These are phyloP conservation scores for Drosophila falleni DNA, from an alignment of 2,888 invertebrate genomes.

Conservation along the genomic window DNA sequence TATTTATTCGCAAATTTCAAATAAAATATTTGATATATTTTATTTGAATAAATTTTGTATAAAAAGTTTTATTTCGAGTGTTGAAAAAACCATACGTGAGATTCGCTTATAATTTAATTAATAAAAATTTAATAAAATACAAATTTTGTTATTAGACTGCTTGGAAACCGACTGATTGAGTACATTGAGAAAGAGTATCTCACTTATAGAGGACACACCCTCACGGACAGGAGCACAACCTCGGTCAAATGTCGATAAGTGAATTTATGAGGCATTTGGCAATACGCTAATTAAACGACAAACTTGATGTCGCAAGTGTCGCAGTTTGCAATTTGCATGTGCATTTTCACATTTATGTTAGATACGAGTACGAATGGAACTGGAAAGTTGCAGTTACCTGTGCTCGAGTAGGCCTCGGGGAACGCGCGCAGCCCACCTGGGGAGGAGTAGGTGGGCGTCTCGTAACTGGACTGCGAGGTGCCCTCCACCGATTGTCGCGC, in stretches of 20 bases:
- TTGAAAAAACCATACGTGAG: background rate
- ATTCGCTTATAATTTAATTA: background rate
- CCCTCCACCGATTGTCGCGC: constrained; percentile 85
- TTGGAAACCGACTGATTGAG: background rate
- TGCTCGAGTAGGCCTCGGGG: constrained; percentile 85
- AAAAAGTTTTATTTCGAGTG: background rate
- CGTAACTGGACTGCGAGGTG: constrained; percentile 85
- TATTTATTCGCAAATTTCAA: background rate
- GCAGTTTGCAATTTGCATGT: constrained; percentile 30
- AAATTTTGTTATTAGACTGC: background rate
- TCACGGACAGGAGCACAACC: constrained; percentile 49
- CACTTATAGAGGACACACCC: constrained; percentile 37
- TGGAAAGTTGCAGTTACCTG: constrained; percentile 78
- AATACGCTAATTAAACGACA: constrained; percentile 72
- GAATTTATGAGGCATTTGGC: constrained; percentile 66
- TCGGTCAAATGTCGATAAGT: constrained; percentile 35
- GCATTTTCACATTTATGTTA: constrained; percentile 4
- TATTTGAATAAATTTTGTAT: background rate
- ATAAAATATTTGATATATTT: background rate
- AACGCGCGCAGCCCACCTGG: constrained; percentile 84
- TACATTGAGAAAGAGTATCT: background rate
- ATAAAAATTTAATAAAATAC: background rate
- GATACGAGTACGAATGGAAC: constrained; percentile 16
- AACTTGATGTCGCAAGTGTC: constrained; percentile 52
- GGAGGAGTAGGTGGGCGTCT: constrained; percentile 85